Percentiles rank a stretch among this genome's conserved stretches.
These are phyloP conservation scores for Monochamus alternatus DNA, from an alignment of 2,888 invertebrate species.

Conservation along the genomic window DNA sequence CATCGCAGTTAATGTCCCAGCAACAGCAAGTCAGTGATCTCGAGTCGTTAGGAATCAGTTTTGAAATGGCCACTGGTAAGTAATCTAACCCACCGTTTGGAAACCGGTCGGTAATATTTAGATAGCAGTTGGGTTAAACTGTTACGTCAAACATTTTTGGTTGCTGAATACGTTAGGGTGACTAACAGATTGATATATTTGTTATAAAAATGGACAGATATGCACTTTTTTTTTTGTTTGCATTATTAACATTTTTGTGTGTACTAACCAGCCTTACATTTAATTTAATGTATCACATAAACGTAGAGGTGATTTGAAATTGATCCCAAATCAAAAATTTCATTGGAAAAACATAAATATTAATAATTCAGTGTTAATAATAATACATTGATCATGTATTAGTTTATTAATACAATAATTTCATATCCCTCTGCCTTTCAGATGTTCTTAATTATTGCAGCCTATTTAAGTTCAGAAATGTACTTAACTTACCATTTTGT, in stretches of 20 bases:
- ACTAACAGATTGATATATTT: slow-evolving; percentile 22
- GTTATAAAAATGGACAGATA: neutral
- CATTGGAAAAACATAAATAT: too few species aligned
- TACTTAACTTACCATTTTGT: neutral
- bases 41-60: slow-evolving; percentile 80
- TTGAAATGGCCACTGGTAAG: slow-evolving; percentile 80
- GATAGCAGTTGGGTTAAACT: slow-evolving; percentile 26
- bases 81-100: slow-evolving; percentile 37
- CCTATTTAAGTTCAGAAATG: too few species aligned
- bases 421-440: neutral
- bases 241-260: slow-evolving; percentile 33
- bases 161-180: slow-evolving; percentile 17
- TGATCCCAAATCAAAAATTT: too few species aligned
- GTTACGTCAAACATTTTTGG: slow-evolving; percentile 38
- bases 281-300: slow-evolving; percentile 2
- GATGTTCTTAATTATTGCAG: neutral
- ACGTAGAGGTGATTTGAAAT: neutral
- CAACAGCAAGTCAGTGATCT: slow-evolving; percentile 75
- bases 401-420: neutral
- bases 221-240: slow-evolving; percentile 25
- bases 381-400: too few species aligned
- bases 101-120: slow-evolving; percentile 22
- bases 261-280: slow-evolving; percentile 18
- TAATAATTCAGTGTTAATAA: too few species aligned
- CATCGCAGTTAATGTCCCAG: slow-evolving; percentile 63